phyloP scores from a whole-genome alignment of 1,140 invertebrate species.

The Dufourea novaeangliae region DNA sequence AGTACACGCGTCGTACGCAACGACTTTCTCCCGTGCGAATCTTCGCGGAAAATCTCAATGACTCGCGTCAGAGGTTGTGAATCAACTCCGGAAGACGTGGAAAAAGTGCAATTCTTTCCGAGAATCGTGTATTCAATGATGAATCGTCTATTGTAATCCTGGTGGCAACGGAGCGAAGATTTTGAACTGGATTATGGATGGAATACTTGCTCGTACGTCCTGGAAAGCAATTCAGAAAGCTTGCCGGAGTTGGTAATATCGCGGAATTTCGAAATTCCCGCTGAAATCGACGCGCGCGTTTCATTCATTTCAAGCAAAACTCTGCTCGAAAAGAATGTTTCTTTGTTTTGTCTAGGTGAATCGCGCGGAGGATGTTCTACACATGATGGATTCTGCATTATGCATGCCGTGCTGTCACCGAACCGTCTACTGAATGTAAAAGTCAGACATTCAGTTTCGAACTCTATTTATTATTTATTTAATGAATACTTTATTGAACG shows the following conservation, averaged over 20 bases:
- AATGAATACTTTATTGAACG: too few species aligned
- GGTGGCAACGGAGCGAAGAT: background rate
- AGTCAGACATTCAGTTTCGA: background rate
- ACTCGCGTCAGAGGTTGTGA: background rate
- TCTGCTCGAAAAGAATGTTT: background rate
- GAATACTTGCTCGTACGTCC: background rate
- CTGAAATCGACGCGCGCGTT: too few species aligned
- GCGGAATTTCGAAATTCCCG: background rate
- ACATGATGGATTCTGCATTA: background rate
- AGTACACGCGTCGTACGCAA: background rate
- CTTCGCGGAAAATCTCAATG: background rate
- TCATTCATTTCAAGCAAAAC: background rate
- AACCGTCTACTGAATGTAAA: background rate
- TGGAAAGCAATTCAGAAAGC: background rate
- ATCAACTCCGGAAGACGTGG: background rate
- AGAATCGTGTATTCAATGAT: background rate
- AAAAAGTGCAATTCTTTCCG: background rate
- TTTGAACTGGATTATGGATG: background rate
- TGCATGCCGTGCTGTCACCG: background rate
- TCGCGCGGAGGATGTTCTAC: background rate
- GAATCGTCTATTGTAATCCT: background rate
- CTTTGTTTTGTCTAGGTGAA: background rate
- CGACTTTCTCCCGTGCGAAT: conserved; percentile 9
- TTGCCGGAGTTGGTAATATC: too few species aligned
- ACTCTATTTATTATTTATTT: background rate